phyloP scores from a whole-genome alignment of 1,140 invertebrate genomes.

The Conopomorpha cramerella region DNA sequence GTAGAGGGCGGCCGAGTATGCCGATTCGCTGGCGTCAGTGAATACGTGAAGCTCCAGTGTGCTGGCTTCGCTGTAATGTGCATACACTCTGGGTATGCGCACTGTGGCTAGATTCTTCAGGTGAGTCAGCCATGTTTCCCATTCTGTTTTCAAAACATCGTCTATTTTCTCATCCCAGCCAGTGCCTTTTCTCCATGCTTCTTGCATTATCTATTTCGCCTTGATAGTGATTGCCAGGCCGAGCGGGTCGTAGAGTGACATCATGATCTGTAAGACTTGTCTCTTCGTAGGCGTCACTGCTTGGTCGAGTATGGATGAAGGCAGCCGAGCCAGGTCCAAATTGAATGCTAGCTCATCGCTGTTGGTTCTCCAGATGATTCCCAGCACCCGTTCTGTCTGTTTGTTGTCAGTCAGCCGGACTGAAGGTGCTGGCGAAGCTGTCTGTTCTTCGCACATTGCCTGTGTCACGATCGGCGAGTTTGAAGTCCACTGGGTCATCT shows the following conservation, averaged over 20 bases:
- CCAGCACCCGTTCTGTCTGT: constrained; percentile 1
- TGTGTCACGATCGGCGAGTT: background rate
- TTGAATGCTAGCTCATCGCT: constrained; percentile 1
- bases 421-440: too few species aligned
- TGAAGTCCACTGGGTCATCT: constrained; percentile 10
- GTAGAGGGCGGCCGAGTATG: background rate
- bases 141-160: background rate
- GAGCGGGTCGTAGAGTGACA: constrained; percentile 19
- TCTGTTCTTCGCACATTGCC: background rate
- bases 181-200: constrained; percentile 12
- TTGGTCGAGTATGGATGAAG: background rate
- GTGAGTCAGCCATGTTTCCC: constrained; percentile 1
- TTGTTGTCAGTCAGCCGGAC: too few species aligned
- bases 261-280: constrained; percentile 8
- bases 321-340: background rate
- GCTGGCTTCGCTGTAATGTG: background rate
- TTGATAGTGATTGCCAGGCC: constrained; percentile 17
- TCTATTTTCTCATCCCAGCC: constrained; percentile 14
- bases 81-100: constrained; percentile 1
- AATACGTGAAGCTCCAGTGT: background rate
- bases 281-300: constrained; percentile 7
- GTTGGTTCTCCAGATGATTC: constrained; percentile 5
- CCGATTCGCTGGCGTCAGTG: background rate
- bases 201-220: constrained; percentile 14
- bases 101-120: background rate